Conservation (phyloP, 2,113 vertebrate genomes). For the Xiphophorus hellerii region DNA sequence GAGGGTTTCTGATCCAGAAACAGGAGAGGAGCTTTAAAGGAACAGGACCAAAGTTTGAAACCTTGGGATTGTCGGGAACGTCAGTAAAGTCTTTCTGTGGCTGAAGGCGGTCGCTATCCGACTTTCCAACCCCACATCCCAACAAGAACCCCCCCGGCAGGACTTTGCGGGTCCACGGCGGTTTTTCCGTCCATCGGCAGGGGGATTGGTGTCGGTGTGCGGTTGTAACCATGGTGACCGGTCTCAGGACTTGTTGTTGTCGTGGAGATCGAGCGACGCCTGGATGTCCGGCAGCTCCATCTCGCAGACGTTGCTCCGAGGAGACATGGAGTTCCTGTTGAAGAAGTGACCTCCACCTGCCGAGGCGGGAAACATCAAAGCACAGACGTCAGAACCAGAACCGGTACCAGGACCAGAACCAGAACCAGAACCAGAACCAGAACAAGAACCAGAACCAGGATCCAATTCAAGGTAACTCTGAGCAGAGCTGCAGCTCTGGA, state of each 20-base stretch:
- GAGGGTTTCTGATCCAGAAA: not conserved
- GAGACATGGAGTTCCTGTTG: slow-evolving; percentile 88
- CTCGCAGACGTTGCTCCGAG: slow-evolving; percentile 88
- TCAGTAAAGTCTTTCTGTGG: not conserved
- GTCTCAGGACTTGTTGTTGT: slow-evolving; percentile 96
- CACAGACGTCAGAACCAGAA: not conserved
- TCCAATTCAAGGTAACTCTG: no score
- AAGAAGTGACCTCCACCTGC: slow-evolving; percentile 91
- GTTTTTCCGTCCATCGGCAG: not conserved
- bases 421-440: no score
- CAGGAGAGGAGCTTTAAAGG: not conserved
- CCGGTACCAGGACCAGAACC: no score
- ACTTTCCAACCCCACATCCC: not conserved
- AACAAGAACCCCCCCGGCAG: not conserved
- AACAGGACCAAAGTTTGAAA: not conserved
- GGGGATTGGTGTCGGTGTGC: not conserved
- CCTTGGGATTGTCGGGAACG: not conserved
- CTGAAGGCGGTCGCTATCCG: not conserved
- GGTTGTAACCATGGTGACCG: slow-evolving; percentile 12
- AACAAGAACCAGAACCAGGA: no score
- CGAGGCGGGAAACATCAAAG: slow-evolving; percentile 15
- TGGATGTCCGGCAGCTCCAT: slow-evolving; percentile 92
- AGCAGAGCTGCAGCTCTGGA: no score
- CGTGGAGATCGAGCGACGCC: slow-evolving; percentile 90
- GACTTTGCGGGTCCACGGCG: not conserved